Evolutionary conservation across 2,113 vertebrate genomes (phyloP).

Genomic region (Aspidoscelis tigris): DNA sequence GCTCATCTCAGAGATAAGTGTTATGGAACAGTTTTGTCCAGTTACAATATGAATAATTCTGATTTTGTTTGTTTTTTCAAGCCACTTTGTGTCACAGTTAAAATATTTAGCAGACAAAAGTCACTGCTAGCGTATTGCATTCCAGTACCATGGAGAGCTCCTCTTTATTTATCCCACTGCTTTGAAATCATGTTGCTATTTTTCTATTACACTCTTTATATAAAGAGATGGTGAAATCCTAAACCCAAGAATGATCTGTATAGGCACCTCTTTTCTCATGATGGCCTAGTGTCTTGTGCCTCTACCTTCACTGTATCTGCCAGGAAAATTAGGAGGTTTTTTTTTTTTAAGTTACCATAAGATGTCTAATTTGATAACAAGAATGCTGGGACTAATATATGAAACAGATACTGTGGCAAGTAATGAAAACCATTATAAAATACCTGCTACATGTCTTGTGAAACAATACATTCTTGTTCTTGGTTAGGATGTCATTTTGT

Average conservation of each 20-base stretch:
- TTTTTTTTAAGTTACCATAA: constrained; percentile 57
- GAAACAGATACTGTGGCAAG: constrained; percentile 53
- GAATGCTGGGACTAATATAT: constrained; percentile 50
- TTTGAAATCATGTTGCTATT: background rate
- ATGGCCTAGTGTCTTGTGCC: constrained; percentile 13
- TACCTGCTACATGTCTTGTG: background rate
- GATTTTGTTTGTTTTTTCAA: background rate
- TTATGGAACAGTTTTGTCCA: background rate
- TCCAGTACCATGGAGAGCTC: constrained; percentile 38
- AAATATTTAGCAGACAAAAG: background rate
- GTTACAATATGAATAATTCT: background rate
- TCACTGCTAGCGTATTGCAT: rapidly evolving
- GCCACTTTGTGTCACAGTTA: background rate
- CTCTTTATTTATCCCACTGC: background rate
- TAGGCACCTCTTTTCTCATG: background rate
- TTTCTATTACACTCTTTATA: background rate
- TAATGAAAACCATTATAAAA: constrained; percentile 23
- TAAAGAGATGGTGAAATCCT: background rate
- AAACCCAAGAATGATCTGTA: constrained; percentile 38
- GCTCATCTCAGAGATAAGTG: background rate
- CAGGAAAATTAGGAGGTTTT: constrained; percentile 33
- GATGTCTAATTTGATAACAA: constrained; percentile 34
- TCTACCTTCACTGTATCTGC: constrained; percentile 19
- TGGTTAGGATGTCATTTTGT: background rate
- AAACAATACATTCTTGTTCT: background rate